Evolutionary conservation across 1,140 invertebrate species (phyloP).

Genomic region (Penaeus vannamei): DNA sequence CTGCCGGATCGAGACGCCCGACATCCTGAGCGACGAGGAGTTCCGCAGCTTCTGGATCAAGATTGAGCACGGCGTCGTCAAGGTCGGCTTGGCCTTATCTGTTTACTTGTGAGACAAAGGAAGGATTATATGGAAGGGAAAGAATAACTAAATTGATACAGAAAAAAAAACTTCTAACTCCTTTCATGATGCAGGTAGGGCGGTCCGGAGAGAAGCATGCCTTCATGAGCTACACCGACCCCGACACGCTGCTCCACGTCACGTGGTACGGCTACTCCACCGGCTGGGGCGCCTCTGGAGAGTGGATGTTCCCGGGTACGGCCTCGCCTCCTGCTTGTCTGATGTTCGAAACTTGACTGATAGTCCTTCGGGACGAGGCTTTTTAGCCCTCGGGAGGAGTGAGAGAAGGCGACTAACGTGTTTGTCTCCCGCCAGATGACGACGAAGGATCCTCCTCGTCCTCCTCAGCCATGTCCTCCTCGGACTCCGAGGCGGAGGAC

Average conservation of each 20-base stretch:
- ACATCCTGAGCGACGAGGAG: slow-evolving; percentile 62
- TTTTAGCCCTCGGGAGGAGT: neutral
- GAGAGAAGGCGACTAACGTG: neutral
- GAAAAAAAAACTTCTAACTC: no score
- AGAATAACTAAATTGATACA: no score
- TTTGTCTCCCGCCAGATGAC: slow-evolving; percentile 54
- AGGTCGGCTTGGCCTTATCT: slow-evolving; percentile 29
- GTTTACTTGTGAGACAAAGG: no score
- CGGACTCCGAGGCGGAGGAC: slow-evolving; percentile 67
- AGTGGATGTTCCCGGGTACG: slow-evolving; percentile 67
- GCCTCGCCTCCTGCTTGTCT: neutral
- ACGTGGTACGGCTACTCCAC: slow-evolving; percentile 66
- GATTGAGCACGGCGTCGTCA: slow-evolving; percentile 60
- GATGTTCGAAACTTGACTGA: neutral
- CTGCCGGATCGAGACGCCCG: slow-evolving; percentile 59
- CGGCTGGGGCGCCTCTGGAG: slow-evolving; percentile 64
- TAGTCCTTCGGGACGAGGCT: neutral
- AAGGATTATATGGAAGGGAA: no score
- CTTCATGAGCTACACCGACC: slow-evolving; percentile 66
- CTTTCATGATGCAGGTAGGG: slow-evolving; percentile 45
- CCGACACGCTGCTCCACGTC: slow-evolving; percentile 51
- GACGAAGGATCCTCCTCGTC: slow-evolving; percentile 65
- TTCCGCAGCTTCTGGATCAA: slow-evolving; percentile 64
- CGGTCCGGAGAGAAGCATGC: slow-evolving; percentile 42
- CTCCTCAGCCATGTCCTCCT: slow-evolving; percentile 61